A percentile compares a stretch with the other conserved stretches of the same genome.
Conservation (phyloP, 2,113 vertebrate species). For the Ursus arctos region DNA sequence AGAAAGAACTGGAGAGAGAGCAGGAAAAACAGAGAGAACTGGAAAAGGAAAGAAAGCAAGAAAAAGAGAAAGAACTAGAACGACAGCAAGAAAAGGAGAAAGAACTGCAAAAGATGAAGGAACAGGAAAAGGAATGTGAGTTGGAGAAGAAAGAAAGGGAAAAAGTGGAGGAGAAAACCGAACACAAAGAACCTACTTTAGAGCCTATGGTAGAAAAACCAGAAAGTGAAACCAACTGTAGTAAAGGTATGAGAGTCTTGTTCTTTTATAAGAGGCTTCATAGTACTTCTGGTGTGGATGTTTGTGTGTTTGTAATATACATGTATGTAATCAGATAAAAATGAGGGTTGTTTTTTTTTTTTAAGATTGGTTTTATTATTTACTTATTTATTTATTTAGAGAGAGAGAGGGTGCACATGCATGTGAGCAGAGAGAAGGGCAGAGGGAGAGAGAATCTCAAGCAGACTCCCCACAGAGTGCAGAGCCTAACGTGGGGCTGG, state of each 20-base stretch:
- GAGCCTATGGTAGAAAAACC: conserved; percentile 79
- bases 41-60: conserved; percentile 55
- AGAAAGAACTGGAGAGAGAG: conserved; percentile 60
- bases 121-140: conserved; percentile 78
- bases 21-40: conserved; percentile 37
- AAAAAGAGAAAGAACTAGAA: conserved; percentile 77
- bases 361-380: background rate
- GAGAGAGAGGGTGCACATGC: background rate
- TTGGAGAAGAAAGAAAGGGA: conserved; percentile 63
- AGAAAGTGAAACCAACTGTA: conserved; percentile 86
- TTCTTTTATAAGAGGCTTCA: background rate
- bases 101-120: conserved; percentile 78
- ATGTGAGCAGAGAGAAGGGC: background rate
- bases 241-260: conserved; percentile 83
- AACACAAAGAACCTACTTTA: conserved; percentile 82
- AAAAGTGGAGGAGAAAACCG: conserved; percentile 79
- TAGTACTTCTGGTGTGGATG: background rate
- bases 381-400: background rate
- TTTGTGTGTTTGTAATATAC: background rate
- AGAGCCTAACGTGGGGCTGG: background rate
- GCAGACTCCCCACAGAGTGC: background rate
- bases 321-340: background rate
- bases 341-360: background rate
- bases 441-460: background rate
- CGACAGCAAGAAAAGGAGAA: conserved; percentile 82